These are phyloP conservation scores for Speoplatyrhinus poulsoni DNA, from an alignment of 2,113 vertebrate genomes.

Conservation along the genomic window DNA sequence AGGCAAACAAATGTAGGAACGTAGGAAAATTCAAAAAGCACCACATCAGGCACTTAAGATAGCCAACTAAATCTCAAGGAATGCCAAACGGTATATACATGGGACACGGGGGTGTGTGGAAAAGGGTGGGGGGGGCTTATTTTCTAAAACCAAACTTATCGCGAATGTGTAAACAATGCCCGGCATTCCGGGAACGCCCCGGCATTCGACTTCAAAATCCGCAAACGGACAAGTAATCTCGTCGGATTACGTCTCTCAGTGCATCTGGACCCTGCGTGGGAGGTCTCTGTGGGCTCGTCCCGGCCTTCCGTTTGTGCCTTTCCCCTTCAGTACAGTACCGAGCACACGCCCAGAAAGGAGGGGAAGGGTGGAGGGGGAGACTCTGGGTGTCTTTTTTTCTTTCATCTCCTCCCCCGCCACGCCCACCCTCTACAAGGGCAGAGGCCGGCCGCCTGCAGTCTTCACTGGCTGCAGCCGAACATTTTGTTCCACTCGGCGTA, in stretches of 20 bases:
- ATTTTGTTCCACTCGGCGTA: slow-evolving; percentile 99
- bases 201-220: slow-evolving; percentile 81
- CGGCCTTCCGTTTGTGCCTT: slow-evolving; percentile 51
- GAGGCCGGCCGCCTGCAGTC: slow-evolving; percentile 44
- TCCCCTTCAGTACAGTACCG: slow-evolving; percentile 58
- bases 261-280: slow-evolving; percentile 52
- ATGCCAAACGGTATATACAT: slow-evolving; percentile 81
- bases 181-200: slow-evolving; percentile 80
- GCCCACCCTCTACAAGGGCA: too few relatives aligned
- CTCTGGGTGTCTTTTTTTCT: slow-evolving; percentile 49
- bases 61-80: slow-evolving; percentile 72
- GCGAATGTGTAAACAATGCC: slow-evolving; percentile 87
- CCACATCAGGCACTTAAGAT: slow-evolving; percentile 99
- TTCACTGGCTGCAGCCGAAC: slow-evolving; percentile 97
- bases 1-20: slow-evolving; percentile 87
- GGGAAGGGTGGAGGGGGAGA: slow-evolving; percentile 33
- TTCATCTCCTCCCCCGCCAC: slow-evolving; percentile 26
- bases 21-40: slow-evolving; percentile 85
- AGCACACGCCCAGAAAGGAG: slow-evolving; percentile 42
- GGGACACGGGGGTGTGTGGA: slow-evolving; percentile 43
- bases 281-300: slow-evolving; percentile 51
- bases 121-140: slow-evolving; percentile 65
- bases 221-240: slow-evolving; percentile 58
- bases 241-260: slow-evolving; percentile 54
- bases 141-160: slow-evolving; percentile 87